Conservation (phyloP, 2,113 vertebrate species). For the Scytalopus superciliaris region DNA sequence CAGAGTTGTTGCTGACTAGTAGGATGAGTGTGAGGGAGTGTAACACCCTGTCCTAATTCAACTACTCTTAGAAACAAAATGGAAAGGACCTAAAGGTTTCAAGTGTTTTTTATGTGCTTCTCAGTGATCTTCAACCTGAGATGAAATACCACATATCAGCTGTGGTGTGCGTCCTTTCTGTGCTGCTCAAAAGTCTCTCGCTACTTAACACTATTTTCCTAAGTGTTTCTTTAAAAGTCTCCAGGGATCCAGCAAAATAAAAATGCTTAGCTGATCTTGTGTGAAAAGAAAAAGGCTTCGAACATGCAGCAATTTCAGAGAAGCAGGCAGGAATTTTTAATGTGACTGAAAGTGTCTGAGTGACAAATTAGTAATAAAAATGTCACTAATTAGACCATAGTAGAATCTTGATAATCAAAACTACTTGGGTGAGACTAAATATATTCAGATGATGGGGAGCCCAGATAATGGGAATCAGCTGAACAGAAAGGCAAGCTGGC, state of each 20-base stretch:
- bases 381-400: constrained; percentile 55
- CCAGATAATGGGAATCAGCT: constrained; percentile 45
- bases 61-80: background rate
- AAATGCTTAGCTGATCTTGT: constrained; percentile 48
- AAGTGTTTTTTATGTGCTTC: background rate
- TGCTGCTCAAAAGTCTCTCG: background rate
- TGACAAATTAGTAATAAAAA: constrained; percentile 69
- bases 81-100: background rate
- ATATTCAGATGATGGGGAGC: constrained; percentile 4
- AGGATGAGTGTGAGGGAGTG: background rate
- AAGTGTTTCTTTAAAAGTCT: constrained; percentile 34
- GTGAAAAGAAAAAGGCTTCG: constrained; percentile 3
- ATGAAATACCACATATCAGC: background rate
- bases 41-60: background rate
- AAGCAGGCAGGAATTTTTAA: constrained; percentile 48
- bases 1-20: background rate
- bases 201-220: background rate
- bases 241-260: constrained; percentile 5
- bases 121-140: background rate
- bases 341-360: constrained; percentile 47
- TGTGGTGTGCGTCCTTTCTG: background rate
- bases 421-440: constrained; percentile 65
- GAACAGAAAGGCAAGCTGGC: constrained; percentile 32
- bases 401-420: constrained; percentile 61
- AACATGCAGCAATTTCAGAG: constrained; percentile 14